Percentiles rank a stretch among this genome's conserved stretches.
phyloP scores from a whole-genome alignment of 2,113 vertebrate species.

The western clawed frog (Xenopus tropicalis) region DNA sequence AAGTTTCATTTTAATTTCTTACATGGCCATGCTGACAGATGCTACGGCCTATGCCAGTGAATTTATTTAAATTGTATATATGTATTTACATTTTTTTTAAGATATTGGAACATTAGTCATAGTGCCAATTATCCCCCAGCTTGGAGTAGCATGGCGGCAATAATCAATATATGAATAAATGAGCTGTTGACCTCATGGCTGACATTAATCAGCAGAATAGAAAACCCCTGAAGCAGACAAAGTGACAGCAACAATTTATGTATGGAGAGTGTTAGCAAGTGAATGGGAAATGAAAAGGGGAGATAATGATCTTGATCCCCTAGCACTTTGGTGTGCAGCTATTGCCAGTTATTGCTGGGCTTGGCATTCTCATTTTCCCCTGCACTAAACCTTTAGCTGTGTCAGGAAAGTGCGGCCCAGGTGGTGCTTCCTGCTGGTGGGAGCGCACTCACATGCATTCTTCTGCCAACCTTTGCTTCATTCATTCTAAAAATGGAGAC shows the following conservation, averaged over 20 bases:
- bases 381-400: background rate
- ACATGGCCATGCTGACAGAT: too few species aligned
- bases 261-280: conserved; percentile 26
- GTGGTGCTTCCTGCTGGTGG: background rate
- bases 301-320: conserved; percentile 20
- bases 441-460: too few species aligned
- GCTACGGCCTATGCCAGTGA: too few species aligned
- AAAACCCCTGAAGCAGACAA: conserved; percentile 36
- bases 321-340: conserved; percentile 1
- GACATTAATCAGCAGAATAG: conserved; percentile 31
- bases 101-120: conserved; percentile 25
- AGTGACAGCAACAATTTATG: conserved; percentile 38
- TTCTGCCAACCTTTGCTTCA: background rate
- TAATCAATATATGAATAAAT: conserved; percentile 44
- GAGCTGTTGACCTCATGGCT: conserved; percentile 36
- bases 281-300: conserved; percentile 24
- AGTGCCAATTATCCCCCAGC: conserved; percentile 40
- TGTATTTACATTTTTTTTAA: too few species aligned
- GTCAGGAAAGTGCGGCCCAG: background rate
- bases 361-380: background rate
- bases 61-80: too few species aligned
- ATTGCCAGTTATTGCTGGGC: background rate
- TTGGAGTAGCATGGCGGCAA: conserved; percentile 29
- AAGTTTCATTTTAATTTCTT: too few species aligned
- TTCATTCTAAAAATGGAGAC: background rate